Evolutionary conservation across 1,140 invertebrate genomes (phyloP), one percentile per base, ranked within the genome.

Genomic region (Pseudomyrmex pallidus): DNA sequence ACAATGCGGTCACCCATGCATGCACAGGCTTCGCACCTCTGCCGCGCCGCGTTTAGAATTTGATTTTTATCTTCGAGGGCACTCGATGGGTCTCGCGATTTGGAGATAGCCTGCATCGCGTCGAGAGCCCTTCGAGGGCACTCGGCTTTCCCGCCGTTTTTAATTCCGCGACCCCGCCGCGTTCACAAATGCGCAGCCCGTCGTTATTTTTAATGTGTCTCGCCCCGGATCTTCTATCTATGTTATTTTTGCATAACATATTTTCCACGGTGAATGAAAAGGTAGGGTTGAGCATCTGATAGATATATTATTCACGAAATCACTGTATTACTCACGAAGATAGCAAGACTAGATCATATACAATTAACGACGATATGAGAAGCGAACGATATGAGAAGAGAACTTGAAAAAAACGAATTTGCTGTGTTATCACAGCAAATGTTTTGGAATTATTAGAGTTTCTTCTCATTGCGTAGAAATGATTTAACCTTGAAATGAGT

Each of bases 1-100:
- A 94, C 94, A 94, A 94, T 94, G 85, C 92, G 92, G 90, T 93
- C 92, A 93, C 59, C 90, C 93, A 94, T 94, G 93, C 94, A 91
- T 94, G 90, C 83, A 76, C 78, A 88, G 89, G 91, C 88, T 93
- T 94, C 93, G 93, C 94, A 94, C 93, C 93, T 94, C 93, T 92
- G 84, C 74, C 83, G 62, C 83, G 62, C 56, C 80, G 83, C 89
- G 74, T 88, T 90, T 91, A 89, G 90, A 92, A 93, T 93, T 93
- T 90, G 93, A 94, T 94, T 93, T 90, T 93, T 94, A 94, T 94
- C 94, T 93, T 92, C 83, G 90, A 94, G 93, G 89, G 91, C 91
- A 92, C 93, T 94, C 93, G 91, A 94, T 93, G 91, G 90, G 91
- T 85, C 90, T 89, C 87, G 90, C 91, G 93, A 94, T 94, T 93